phyloP scores from a whole-genome alignment of 2,888 invertebrate genomes.

The Heliconius aoede region DNA sequence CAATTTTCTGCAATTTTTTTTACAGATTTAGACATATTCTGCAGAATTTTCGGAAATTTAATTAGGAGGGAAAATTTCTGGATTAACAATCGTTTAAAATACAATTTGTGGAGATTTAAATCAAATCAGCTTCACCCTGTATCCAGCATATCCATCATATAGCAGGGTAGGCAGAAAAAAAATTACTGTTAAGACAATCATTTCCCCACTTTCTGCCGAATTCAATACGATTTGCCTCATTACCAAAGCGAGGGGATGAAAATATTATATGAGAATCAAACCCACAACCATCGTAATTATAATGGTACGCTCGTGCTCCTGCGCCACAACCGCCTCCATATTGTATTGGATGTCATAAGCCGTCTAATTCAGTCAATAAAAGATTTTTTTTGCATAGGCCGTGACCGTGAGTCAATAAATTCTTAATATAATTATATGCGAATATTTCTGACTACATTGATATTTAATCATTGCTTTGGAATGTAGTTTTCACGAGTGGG shows the following conservation, averaged over 20 bases:
- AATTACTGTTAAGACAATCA: no score
- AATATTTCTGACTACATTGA: constrained; percentile 9
- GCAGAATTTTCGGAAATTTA: no score
- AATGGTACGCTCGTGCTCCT: no score
- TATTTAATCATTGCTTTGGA: constrained; percentile 14
- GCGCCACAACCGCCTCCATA: no score
- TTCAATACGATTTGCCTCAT: no score
- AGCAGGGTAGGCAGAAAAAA: no score
- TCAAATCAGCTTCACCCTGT: no score
- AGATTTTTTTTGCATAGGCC: neutral
- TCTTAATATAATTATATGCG: neutral
- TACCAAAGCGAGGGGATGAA: no score
- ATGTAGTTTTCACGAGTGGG: neutral
- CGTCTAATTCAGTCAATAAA: neutral
- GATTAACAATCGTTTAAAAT: neutral
- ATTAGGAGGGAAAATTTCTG: neutral
- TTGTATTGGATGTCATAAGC: neutral
- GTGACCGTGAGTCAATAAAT: neutral
- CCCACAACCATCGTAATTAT: neutral
- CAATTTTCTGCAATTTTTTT: neutral
- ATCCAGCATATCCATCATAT: no score
- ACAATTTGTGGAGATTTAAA: neutral
- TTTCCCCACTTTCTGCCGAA: no score
- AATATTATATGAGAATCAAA: neutral
- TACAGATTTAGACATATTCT: no score